Percentiles rank a stretch among this genome's conserved stretches.
Evolutionary conservation across 2,797 vertebrate species (phyloP).

Genomic region (Argya squamiceps): DNA sequence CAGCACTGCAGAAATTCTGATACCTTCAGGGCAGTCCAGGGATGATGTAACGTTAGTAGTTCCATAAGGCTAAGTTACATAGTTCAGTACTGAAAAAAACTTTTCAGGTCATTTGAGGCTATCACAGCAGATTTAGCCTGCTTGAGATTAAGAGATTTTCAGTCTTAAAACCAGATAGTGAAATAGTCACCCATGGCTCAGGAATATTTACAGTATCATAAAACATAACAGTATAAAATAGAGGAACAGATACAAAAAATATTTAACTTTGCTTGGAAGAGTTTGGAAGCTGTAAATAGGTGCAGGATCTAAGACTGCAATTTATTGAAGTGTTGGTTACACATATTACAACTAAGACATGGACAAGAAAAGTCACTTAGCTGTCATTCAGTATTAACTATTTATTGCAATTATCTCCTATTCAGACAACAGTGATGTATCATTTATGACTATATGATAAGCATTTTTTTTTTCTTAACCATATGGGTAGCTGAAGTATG

Average conservation of each 20-base stretch:
- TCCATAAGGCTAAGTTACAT: background rate
- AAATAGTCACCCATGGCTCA: background rate
- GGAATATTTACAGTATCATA: background rate
- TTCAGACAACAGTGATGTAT: background rate
- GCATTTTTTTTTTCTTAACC: background rate
- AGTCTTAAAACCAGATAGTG: background rate
- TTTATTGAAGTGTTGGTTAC: background rate
- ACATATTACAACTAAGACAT: background rate
- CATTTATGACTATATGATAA: constrained; percentile 1
- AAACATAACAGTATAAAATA: background rate
- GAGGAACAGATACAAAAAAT: background rate
- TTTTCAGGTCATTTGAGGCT: constrained; percentile 3
- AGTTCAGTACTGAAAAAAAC: background rate
- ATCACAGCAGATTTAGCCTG: background rate
- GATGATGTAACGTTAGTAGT: background rate
- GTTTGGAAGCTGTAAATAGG: background rate
- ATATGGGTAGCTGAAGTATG: background rate
- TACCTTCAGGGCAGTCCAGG: background rate
- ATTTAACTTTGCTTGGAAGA: background rate
- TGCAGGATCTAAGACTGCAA: background rate
- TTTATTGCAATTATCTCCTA: background rate
- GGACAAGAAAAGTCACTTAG: background rate
- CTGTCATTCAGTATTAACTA: background rate
- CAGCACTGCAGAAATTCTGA: background rate
- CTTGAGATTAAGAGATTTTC: background rate